Percentiles rank a stretch among this genome's conserved stretches.
phyloP scores from a whole-genome alignment of 2,113 vertebrate genomes.

The Dinomys branickii region DNA sequence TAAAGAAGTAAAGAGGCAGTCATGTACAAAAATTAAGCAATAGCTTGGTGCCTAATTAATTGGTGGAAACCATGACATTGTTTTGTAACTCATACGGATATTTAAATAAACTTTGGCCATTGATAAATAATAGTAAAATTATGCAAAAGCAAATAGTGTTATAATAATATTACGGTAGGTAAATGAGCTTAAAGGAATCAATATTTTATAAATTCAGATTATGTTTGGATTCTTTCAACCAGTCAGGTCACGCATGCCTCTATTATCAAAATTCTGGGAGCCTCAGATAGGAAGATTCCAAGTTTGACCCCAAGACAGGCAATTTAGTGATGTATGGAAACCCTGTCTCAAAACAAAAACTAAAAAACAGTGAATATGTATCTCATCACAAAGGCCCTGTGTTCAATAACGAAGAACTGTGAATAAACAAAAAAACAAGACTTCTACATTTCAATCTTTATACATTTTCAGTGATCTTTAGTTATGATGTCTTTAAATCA shows the following conservation, averaged over 20 bases:
- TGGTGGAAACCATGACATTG: no score
- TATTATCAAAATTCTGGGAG: neutral
- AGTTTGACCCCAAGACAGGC: no score
- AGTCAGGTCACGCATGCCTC: neutral
- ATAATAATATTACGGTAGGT: neutral
- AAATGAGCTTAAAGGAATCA: neutral
- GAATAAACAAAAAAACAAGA: neutral
- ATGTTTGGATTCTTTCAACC: neutral
- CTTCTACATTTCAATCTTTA: neutral
- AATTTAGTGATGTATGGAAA: neutral
- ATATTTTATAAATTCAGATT: neutral
- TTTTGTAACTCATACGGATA: neutral
- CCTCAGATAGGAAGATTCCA: neutral
- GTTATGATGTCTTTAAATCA: neutral
- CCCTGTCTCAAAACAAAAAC: neutral
- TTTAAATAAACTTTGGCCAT: neutral
- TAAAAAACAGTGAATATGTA: neutral
- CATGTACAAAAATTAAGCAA: neutral
- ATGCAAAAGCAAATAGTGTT: neutral
- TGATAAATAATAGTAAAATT: neutral
- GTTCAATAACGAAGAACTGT: neutral
- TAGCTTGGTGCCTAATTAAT: neutral
- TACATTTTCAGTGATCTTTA: neutral
- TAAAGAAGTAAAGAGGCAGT: neutral
- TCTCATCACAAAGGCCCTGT: neutral